Conservation (phyloP, 2,113 vertebrate species). For the Solea solea region DNA sequence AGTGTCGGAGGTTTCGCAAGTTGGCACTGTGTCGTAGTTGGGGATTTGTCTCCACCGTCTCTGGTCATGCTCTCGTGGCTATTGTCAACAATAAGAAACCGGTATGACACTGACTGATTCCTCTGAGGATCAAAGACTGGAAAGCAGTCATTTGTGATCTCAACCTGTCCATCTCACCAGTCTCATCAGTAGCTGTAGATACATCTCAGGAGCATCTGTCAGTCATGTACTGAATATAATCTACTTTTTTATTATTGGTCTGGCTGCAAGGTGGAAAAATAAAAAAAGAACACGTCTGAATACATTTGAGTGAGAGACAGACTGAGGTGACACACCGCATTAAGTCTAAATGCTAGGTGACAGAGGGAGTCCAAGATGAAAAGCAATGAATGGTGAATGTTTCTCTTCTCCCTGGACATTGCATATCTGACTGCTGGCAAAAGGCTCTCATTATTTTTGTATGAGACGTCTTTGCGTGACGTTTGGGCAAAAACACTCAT, state of each 20-base stretch:
- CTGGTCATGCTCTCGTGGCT: slow-evolving; percentile 14
- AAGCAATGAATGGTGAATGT: slow-evolving; percentile 38
- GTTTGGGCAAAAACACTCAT: slow-evolving; percentile 29
- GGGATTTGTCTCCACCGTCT: slow-evolving; percentile 18
- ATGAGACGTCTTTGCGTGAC: slow-evolving; percentile 39
- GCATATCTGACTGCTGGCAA: slow-evolving; percentile 43
- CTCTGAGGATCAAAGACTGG: slow-evolving; percentile 18
- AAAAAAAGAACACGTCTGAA: slow-evolving; percentile 25
- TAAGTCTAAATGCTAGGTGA: slow-evolving; percentile 51
- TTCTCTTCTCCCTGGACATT: slow-evolving; percentile 38
- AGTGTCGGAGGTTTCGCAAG: slow-evolving; percentile 14
- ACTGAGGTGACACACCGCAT: slow-evolving; percentile 47
- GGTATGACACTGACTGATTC: slow-evolving; percentile 30
- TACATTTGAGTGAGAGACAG: slow-evolving; percentile 49
- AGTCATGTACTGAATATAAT: slow-evolving; percentile 18
- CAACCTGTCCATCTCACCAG: slow-evolving; percentile 24
- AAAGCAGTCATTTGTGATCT: slow-evolving; percentile 13
- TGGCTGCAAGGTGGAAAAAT: slow-evolving; percentile 32
- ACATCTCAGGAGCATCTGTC: slow-evolving; percentile 39
- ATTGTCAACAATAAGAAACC: slow-evolving; percentile 24
- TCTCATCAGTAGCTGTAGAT: slow-evolving; percentile 27
- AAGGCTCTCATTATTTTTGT: slow-evolving; percentile 43
- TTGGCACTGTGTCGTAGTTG: slow-evolving; percentile 8
- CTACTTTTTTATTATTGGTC: slow-evolving; percentile 26
- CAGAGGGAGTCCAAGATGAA: slow-evolving; percentile 42